Conservation (phyloP, 2,113 vertebrate species). For the Istiophorus platypterus region DNA sequence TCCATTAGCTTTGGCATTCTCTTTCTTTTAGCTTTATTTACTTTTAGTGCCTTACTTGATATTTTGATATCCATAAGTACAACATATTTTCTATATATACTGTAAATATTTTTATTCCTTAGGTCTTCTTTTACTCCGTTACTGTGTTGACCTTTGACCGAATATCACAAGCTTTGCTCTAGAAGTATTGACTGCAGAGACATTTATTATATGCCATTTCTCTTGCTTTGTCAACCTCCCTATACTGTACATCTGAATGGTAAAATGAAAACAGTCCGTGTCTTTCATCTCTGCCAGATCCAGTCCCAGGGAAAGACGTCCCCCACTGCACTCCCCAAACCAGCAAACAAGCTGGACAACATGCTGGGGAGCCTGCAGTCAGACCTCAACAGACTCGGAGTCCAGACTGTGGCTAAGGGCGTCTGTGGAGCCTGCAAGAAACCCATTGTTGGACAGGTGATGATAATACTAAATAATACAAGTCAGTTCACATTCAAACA, state of each 20-base stretch:
- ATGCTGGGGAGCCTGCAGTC: conserved; percentile 97
- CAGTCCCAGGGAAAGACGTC: conserved; percentile 90
- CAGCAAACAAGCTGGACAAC: conserved; percentile 95
- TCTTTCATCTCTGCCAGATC: conserved; percentile 82
- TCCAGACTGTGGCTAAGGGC: conserved; percentile 94
- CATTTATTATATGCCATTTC: not conserved
- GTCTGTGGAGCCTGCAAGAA: conserved; percentile 98
- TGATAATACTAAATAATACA: not conserved
- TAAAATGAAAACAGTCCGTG: conserved; percentile 6
- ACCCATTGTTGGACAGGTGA: conserved; percentile 95
- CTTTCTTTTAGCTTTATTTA: not conserved
- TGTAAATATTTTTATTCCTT: not conserved
- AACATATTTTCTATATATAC: not conserved
- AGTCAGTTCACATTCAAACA: not conserved
- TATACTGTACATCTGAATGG: not conserved
- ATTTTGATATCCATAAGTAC: not conserved
- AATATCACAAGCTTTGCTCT: too few species aligned
- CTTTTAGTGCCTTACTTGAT: not conserved
- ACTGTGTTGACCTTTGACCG: not conserved
- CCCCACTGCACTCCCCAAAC: conserved; percentile 86
- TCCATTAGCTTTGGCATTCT: not conserved
- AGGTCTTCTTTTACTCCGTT: not conserved
- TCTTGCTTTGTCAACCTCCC: not conserved
- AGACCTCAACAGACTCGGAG: conserved; percentile 93
- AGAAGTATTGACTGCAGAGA: not conserved